These are phyloP conservation scores for Picus viridis DNA, from an alignment of 2,797 vertebrate species.

Conservation along the genomic window DNA sequence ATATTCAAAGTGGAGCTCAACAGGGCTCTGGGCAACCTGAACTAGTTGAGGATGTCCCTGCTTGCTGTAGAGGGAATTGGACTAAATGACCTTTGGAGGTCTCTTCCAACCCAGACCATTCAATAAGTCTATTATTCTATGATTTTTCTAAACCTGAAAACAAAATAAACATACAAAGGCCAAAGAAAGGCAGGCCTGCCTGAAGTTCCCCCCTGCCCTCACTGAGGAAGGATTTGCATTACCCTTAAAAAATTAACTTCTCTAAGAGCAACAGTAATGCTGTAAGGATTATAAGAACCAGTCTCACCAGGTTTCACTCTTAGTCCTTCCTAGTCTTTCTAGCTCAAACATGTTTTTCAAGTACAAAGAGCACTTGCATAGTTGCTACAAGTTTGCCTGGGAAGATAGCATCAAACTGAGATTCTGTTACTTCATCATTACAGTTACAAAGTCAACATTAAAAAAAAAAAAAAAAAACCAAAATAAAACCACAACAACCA, in stretches of 20 bases:
- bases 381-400: conserved; percentile 31
- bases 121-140: neutral
- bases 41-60: too few relatives aligned
- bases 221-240: neutral
- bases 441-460: neutral
- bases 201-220: neutral
- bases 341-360: conserved; percentile 57
- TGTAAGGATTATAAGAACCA: conserved; percentile 38
- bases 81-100: too few relatives aligned
- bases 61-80: too few relatives aligned
- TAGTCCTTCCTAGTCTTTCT: conserved; percentile 58
- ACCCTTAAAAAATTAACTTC: neutral
- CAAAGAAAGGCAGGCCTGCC: neutral
- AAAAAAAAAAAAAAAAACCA: neutral
- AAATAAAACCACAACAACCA: neutral
- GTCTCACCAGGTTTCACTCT: conserved; percentile 41
- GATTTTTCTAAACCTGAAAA: neutral
- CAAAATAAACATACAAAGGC: neutral
- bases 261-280: neutral
- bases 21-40: too few relatives aligned
- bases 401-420: conserved; percentile 42
- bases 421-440: conserved; percentile 27
- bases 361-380: conserved; percentile 46
- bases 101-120: too few relatives aligned
- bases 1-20: too few relatives aligned